Conservation (phyloP, 2,888 invertebrate genomes). For the Pocota personata region DNA sequence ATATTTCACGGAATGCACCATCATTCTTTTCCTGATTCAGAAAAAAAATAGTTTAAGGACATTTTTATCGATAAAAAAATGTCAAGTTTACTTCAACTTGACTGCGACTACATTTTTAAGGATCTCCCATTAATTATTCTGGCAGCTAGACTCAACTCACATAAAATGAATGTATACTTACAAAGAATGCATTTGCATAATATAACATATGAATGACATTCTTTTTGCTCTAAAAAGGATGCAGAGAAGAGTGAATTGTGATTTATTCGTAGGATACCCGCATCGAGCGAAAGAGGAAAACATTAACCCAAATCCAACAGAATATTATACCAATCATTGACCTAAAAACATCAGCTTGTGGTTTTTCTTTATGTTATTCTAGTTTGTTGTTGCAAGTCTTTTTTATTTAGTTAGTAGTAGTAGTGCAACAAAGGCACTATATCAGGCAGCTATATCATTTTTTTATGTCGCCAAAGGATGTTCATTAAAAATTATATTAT, state of each 20-base stretch:
- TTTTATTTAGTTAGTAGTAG: neutral
- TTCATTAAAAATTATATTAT: neutral
- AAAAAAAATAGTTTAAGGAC: neutral
- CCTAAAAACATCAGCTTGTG: slow-evolving; percentile 11
- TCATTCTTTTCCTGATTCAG: neutral
- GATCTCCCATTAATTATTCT: slow-evolving; percentile 15
- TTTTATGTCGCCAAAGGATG: neutral
- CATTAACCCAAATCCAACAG: slow-evolving; percentile 44
- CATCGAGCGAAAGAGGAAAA: slow-evolving; percentile 20
- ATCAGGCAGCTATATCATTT: neutral
- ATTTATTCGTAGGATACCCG: slow-evolving; percentile 49
- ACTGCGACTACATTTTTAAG: neutral
- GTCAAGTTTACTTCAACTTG: slow-evolving; percentile 4
- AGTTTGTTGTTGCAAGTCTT: neutral
- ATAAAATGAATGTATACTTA: neutral
- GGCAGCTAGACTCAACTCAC: slow-evolving; percentile 11
- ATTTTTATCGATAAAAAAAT: slow-evolving; percentile 1
- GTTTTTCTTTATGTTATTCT: neutral
- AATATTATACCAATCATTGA: slow-evolving; percentile 40
- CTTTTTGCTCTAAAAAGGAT: slow-evolving; percentile 10
- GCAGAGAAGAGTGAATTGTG: slow-evolving; percentile 24
- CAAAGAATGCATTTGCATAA: slow-evolving; percentile 18
- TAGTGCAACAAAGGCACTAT: neutral
- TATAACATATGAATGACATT: slow-evolving; percentile 15
- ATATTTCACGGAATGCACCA: neutral